Evolutionary conservation across 2,888 invertebrate genomes (phyloP), one percentile per base, ranked within the genome.

Genomic region (Drosophila neotestacea): DNA sequence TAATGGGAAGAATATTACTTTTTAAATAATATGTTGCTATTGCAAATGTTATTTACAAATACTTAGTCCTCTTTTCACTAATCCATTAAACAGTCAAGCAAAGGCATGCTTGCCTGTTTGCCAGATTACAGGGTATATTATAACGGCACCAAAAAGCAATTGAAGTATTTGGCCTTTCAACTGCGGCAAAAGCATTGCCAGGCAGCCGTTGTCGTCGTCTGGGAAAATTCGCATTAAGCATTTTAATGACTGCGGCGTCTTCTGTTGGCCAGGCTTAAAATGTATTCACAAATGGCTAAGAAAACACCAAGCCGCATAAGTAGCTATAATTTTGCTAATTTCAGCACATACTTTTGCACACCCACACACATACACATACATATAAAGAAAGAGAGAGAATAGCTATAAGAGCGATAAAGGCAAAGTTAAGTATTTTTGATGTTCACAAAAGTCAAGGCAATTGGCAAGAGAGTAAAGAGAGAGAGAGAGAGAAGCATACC

Each of bases 291-390:
- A 70, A 70, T 81, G 72, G 70, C 79, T 65, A 64, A 71, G 73
- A 77, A 71, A 71, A 72, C 79, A 77, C 77, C 77, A 71, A 74
- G 77, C 80, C 84, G 74, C 86, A 81, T 81, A 77, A 81, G 84
- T 81, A 81, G 83, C 84, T 80, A 86, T 84, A 84, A 86, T 86
- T 86, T 79, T 79, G 72, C 79, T 80, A 86, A 86, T 86, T 82
- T 86, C 67, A 64, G 70, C 61, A 70, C 47, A 62, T 51, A 61
- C 34, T 34, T 34, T 34, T 27, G 56, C 52, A 64, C 46, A 66
- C 58, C 42, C 42, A 30, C 54, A 50, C 34, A 58, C 42, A 47
- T 46, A 59, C 13, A 46, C n/a, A 34, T 4, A 38, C 13, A 10
- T n/a, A 60, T 2, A 52, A 4, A 28, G 27, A 10, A 27, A 34